Conservation (phyloP, 2,113 vertebrate species). For the Acanthochromis polyacanthus region DNA sequence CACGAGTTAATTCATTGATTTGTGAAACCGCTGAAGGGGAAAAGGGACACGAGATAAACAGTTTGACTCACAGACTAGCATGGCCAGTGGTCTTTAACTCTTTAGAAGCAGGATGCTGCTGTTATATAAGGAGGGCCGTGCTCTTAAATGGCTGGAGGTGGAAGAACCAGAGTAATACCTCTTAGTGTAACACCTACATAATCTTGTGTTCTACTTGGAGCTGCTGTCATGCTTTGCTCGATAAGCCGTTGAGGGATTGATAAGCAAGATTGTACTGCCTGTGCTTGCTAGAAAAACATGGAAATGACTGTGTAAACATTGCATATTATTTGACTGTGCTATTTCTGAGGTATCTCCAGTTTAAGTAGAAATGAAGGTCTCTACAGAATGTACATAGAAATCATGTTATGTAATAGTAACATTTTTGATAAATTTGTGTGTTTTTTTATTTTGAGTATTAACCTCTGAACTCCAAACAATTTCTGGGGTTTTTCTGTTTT, state of each 20-base stretch:
- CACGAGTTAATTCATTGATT: slow-evolving; percentile 8
- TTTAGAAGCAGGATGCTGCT: slow-evolving; percentile 42
- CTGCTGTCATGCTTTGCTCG: slow-evolving; percentile 76
- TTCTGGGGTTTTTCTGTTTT: no score
- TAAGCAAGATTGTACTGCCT: slow-evolving; percentile 19
- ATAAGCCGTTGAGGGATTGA: slow-evolving; percentile 58
- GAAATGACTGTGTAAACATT: slow-evolving; percentile 19
- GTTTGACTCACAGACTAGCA: slow-evolving; percentile 22
- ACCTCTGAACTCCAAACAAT: no score
- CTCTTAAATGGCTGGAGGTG: slow-evolving; percentile 64
- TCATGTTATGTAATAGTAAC: background rate
- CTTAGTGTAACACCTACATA: slow-evolving; percentile 84
- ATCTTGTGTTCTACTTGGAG: slow-evolving; percentile 76
- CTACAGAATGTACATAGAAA: background rate
- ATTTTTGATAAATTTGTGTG: background rate
- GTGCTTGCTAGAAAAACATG: slow-evolving; percentile 6
- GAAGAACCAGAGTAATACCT: slow-evolving; percentile 76
- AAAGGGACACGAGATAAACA: slow-evolving; percentile 17
- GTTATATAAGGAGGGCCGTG: slow-evolving; percentile 74
- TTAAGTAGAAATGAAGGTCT: background rate
- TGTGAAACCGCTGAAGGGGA: background rate
- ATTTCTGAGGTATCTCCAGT: background rate
- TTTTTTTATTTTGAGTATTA: no score
- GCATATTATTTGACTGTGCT: background rate
- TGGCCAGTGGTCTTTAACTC: slow-evolving; percentile 31